Evolutionary conservation across 2,113 vertebrate species (phyloP).

Genomic region (Phyllostomus hastatus): DNA sequence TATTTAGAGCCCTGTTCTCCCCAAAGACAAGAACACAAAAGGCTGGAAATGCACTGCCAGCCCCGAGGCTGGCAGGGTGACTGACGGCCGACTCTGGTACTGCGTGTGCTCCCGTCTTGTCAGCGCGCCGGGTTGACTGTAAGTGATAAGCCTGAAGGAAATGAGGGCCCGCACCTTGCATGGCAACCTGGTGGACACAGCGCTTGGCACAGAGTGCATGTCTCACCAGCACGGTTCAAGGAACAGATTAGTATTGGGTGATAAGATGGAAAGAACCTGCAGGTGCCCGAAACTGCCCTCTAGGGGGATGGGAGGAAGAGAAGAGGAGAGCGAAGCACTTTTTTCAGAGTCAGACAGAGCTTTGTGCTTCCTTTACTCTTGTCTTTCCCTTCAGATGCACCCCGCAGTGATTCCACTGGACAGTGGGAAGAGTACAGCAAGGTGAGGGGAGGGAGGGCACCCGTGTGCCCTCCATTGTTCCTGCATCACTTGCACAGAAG

Average conservation of each 20-base stretch:
- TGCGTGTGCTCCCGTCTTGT: accelerated
- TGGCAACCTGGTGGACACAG: neutral
- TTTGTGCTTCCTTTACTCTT: neutral
- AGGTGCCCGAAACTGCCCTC: neutral
- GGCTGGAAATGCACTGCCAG: accelerated
- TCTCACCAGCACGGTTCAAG: no score
- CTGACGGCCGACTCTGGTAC: neutral
- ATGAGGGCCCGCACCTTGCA: no score
- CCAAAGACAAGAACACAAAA: neutral
- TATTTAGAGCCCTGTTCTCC: neutral
- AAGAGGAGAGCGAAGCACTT: no score
- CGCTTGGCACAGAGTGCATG: accelerated
- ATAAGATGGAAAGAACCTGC: neutral
- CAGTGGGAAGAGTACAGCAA: accelerated
- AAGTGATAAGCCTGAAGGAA: neutral
- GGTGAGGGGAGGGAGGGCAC: no score
- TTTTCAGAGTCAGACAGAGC: neutral
- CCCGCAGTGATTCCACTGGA: neutral
- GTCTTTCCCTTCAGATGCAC: neutral
- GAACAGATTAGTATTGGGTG: neutral
- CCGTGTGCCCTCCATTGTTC: neutral
- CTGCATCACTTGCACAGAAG: neutral
- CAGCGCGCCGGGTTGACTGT: neutral
- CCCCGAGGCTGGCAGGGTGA: accelerated
- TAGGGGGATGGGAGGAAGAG: no score